phyloP scores from a whole-genome alignment of 1,140 invertebrate species.

The Drosophila bifasciata region DNA sequence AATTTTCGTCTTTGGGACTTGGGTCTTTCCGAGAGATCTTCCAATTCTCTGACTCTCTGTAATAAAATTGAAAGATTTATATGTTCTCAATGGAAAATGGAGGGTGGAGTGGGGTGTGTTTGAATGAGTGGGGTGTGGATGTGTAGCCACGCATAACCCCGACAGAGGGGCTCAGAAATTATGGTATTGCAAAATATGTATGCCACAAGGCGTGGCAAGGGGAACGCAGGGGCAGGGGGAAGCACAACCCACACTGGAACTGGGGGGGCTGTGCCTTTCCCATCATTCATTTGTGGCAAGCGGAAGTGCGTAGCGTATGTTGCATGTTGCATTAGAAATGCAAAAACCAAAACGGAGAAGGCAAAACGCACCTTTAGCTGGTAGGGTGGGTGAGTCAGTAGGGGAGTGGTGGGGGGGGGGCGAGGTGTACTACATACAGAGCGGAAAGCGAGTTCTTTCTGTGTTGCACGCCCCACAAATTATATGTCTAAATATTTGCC shows the following conservation, averaged over 20 bases:
- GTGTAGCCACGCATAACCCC: slow-evolving; percentile 75
- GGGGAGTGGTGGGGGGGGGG: too few relatives aligned
- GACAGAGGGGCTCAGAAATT: slow-evolving; percentile 53
- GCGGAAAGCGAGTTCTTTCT: not conserved
- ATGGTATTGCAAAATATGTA: slow-evolving; percentile 75
- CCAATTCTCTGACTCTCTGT: slow-evolving; percentile 9
- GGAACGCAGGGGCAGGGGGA: slow-evolving; percentile 9
- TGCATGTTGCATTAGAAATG: slow-evolving; percentile 81
- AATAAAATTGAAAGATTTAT: slow-evolving; percentile 68
- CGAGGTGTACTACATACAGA: too few relatives aligned
- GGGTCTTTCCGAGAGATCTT: slow-evolving; percentile 42
- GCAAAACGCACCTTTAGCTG: slow-evolving; percentile 69
- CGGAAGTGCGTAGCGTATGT: slow-evolving; percentile 82
- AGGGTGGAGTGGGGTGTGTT: slow-evolving; percentile 1
- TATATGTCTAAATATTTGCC: slow-evolving; percentile 74
- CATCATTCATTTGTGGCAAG: slow-evolving; percentile 75
- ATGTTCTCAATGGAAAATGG: slow-evolving; percentile 32
- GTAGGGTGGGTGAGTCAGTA: not conserved
- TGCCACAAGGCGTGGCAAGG: slow-evolving; percentile 16
- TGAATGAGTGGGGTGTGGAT: slow-evolving; percentile 7
- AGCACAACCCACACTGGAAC: not conserved
- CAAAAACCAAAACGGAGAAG: slow-evolving; percentile 46
- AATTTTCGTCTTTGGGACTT: slow-evolving; percentile 65
- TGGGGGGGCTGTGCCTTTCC: slow-evolving; percentile 26
- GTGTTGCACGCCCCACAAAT: slow-evolving; percentile 65